These are phyloP conservation scores for Celastrina argiolus DNA, from an alignment of 2,888 invertebrate species.

Conservation along the genomic window DNA sequence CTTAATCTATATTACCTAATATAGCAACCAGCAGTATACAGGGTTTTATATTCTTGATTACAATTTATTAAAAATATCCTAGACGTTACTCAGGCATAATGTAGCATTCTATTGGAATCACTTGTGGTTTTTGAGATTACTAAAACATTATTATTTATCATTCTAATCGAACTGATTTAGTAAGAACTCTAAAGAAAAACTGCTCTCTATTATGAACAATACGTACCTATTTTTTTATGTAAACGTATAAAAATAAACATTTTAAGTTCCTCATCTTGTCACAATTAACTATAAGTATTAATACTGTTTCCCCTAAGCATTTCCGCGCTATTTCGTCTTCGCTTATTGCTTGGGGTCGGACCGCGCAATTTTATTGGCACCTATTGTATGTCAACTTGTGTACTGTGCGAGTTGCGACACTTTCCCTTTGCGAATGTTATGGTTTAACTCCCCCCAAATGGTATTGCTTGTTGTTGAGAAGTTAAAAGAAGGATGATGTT, in stretches of 20 bases:
- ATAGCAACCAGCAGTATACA: no score
- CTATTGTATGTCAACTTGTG: constrained; percentile 65
- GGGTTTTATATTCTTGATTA: no score
- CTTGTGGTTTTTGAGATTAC: no score
- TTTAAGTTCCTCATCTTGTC: constrained; percentile 50
- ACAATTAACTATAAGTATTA: constrained; percentile 77
- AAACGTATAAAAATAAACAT: constrained; percentile 40
- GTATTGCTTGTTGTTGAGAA: constrained; percentile 7
- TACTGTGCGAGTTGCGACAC: constrained; percentile 64
- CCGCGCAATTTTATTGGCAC: constrained; percentile 69
- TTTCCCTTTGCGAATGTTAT: constrained; percentile 70
- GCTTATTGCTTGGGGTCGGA: constrained; percentile 71
- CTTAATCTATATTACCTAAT: no score
- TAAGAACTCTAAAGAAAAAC: no score
- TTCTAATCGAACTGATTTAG: no score
- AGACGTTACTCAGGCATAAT: no score
- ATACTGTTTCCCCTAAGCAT: constrained; percentile 72
- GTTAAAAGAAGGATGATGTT: constrained; percentile 6
- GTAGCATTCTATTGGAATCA: no score
- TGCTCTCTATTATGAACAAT: no score
- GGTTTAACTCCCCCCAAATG: constrained; percentile 40
- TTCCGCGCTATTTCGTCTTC: constrained; percentile 70
- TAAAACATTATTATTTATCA: no score
- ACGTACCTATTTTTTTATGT: no score
- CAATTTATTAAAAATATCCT: no score